phyloP scores from a whole-genome alignment of 2,113 vertebrate species.

The Datnioides undecimradiatus region DNA sequence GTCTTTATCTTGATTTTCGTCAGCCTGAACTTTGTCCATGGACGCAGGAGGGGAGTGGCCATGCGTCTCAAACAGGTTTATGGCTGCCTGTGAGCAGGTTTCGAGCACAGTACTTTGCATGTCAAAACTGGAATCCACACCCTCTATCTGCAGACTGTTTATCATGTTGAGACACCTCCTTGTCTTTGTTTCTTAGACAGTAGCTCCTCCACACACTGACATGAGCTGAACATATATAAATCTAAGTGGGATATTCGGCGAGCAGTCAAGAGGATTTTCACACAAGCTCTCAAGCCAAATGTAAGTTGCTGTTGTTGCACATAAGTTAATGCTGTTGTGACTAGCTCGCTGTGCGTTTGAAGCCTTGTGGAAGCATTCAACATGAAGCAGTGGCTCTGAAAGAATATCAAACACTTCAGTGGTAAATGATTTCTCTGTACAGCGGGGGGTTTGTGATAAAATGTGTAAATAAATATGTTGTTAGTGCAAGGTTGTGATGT shows the following conservation, averaged over 20 bases:
- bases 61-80: slow-evolving; percentile 86
- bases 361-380: background rate
- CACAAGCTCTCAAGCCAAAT: slow-evolving; percentile 61
- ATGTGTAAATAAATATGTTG: background rate
- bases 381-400: background rate
- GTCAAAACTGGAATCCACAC: slow-evolving; percentile 89
- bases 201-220: slow-evolving; percentile 34
- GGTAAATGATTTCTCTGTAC: slow-evolving; percentile 2
- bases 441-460: background rate
- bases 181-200: slow-evolving; percentile 64
- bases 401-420: background rate
- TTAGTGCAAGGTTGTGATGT: background rate
- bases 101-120: slow-evolving; percentile 82
- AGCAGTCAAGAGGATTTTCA: slow-evolving; percentile 61
- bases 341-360: slow-evolving; percentile 14
- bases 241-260: slow-evolving; percentile 52
- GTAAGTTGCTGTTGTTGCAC: slow-evolving; percentile 72
- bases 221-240: slow-evolving; percentile 40
- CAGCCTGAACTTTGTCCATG: slow-evolving; percentile 66
- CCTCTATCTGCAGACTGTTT: slow-evolving; percentile 79
- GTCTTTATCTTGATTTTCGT: slow-evolving; percentile 52
- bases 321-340: slow-evolving; percentile 2
- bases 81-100: slow-evolving; percentile 78
- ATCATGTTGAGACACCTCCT: slow-evolving; percentile 79
- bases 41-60: slow-evolving; percentile 77